These are phyloP conservation scores for Hydrolagus colliei DNA, from an alignment of 2,797 vertebrate species.

Conservation along the genomic window DNA sequence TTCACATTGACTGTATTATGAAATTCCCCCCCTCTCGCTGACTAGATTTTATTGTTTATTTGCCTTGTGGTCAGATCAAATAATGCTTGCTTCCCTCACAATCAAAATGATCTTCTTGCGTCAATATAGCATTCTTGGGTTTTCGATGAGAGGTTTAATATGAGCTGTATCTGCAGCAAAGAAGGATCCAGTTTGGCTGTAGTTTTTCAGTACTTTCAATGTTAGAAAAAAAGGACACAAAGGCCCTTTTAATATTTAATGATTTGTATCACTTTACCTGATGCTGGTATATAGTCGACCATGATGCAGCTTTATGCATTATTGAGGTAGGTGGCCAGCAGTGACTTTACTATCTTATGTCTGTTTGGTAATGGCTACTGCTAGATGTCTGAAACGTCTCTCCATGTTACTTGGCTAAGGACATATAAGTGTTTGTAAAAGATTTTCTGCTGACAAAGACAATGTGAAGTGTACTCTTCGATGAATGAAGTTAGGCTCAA, in stretches of 20 bases:
- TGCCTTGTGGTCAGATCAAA: too few species aligned
- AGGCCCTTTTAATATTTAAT: constrained; percentile 73
- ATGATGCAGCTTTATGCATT: constrained; percentile 79
- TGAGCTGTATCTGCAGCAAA: too few species aligned
- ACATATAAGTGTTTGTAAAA: not conserved
- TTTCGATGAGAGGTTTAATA: too few species aligned
- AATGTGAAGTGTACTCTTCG: constrained; percentile 60
- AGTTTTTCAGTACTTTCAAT: constrained; percentile 31
- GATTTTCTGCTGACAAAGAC: constrained; percentile 38
- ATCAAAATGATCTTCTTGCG: too few species aligned
- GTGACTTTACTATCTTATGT: not conserved
- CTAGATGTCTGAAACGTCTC: not conserved
- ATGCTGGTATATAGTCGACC: constrained; percentile 83
- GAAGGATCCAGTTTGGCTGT: not conserved
- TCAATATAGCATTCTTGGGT: too few species aligned
- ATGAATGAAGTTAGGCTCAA: constrained; percentile 63
- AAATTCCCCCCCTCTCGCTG: too few species aligned
- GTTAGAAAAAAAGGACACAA: constrained; percentile 49
- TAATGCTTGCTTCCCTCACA: too few species aligned
- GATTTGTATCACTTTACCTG: constrained; percentile 71
- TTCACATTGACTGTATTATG: too few species aligned
- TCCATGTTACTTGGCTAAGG: not conserved
- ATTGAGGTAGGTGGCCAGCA: constrained; percentile 59
- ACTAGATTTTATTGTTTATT: too few species aligned
- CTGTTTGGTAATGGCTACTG: not conserved